A percentile compares a stretch with the other conserved stretches of the same genome.
Conservation (phyloP, 2,888 invertebrate genomes). For the Ceraclea dissimilis region DNA sequence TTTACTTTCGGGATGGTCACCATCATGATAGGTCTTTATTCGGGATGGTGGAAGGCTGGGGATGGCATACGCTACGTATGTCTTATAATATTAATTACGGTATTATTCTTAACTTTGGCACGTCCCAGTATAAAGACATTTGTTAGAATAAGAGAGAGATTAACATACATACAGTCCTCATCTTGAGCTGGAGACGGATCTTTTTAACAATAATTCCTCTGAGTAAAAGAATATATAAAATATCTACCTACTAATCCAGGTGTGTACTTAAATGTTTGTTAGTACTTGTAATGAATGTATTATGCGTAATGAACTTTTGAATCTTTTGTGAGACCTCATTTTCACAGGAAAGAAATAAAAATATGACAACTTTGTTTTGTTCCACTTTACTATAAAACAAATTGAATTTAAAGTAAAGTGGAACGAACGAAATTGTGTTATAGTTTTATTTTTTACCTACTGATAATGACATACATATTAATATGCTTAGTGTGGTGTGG, state of each 20-base stretch:
- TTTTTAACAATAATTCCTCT: neutral
- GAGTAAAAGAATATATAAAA: neutral
- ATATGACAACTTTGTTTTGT: too few relatives aligned
- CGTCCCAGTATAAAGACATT: constrained; percentile 43
- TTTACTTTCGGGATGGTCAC: constrained; percentile 40
- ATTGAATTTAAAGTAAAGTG: too few relatives aligned
- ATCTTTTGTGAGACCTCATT: too few relatives aligned
- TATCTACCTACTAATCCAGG: neutral
- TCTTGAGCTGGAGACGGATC: constrained; percentile 7
- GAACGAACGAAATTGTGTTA: too few relatives aligned
- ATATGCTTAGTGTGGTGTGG: too few relatives aligned
- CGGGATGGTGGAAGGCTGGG: constrained; percentile 39
- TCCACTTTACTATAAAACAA: too few relatives aligned
- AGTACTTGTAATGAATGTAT: too few relatives aligned
- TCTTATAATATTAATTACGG: constrained; percentile 35
- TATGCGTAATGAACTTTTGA: too few relatives aligned
- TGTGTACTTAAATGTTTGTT: too few relatives aligned
- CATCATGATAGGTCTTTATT: constrained; percentile 38
- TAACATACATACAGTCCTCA: constrained; percentile 28
- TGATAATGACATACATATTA: too few relatives aligned
- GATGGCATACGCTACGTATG: constrained; percentile 37
- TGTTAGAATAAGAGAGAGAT: constrained; percentile 42
- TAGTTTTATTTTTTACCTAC: too few relatives aligned
- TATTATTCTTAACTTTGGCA: constrained; percentile 39
- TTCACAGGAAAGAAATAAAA: too few relatives aligned